These are phyloP conservation scores for Brachyistius frenatus DNA, from an alignment of 2,113 vertebrate species.

Conservation along the genomic window DNA sequence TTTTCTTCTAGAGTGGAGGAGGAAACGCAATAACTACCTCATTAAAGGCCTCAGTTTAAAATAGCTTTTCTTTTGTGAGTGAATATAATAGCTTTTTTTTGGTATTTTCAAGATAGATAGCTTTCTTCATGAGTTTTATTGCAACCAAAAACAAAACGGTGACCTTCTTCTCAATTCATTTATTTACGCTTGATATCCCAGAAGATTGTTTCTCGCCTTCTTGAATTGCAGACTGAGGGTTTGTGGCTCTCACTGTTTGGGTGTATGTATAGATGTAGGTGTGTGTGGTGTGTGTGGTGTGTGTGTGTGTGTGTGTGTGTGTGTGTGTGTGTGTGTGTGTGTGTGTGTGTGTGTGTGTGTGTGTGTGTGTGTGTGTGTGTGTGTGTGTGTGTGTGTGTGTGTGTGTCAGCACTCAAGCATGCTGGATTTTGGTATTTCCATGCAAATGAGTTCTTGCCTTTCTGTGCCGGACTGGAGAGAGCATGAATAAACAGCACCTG, in stretches of 20 bases:
- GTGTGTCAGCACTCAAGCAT: constrained; percentile 4
- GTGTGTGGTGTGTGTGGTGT: not conserved
- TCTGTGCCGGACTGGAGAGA: constrained; percentile 26
- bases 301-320: not conserved
- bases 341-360: not conserved
- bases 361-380: not conserved
- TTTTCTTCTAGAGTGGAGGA: too few relatives aligned
- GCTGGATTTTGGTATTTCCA: constrained; percentile 44
- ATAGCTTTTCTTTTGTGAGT: not conserved
- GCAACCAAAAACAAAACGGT: not conserved
- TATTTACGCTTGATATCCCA: constrained; percentile 23
- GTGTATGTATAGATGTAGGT: not conserved
- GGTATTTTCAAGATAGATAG: not conserved
- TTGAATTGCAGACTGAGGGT: constrained; percentile 17
- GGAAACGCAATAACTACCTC: too few relatives aligned
- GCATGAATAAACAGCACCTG: constrained; percentile 59
- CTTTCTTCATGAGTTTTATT: not conserved
- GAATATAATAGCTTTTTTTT: not conserved
- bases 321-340: not conserved
- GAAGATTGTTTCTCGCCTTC: constrained; percentile 32
- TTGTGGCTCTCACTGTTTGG: not conserved
- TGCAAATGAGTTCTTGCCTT: constrained; percentile 47
- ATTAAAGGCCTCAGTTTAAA: too few relatives aligned
- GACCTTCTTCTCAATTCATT: constrained; percentile 31
- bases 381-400: not conserved